Evolutionary conservation across 1,140 invertebrate genomes (phyloP).

Genomic region (Meteorus sp.): DNA sequence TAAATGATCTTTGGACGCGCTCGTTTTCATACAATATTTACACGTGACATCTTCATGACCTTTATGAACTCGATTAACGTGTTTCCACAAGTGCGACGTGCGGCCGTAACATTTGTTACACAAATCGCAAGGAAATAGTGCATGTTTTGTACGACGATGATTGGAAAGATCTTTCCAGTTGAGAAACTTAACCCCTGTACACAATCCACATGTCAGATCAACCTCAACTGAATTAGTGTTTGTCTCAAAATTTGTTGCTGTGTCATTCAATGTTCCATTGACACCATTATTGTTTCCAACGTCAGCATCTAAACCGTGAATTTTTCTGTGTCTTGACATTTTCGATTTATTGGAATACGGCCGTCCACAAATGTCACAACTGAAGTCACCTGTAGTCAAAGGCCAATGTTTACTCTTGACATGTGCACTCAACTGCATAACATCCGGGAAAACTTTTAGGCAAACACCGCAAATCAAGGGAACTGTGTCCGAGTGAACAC

Average conservation of each 20-base stretch:
- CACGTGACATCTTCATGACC: conserved; percentile 65
- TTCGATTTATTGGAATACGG: conserved; percentile 63
- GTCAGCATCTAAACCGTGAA: conserved; percentile 52
- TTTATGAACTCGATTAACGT: conserved; percentile 66
- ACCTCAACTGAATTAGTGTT: conserved; percentile 19
- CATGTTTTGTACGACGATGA: conserved; percentile 61
- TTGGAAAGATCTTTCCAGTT: conserved; percentile 60
- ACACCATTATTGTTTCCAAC: conserved; percentile 25
- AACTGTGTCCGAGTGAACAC: conserved; percentile 60
- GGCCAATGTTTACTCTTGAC: conserved; percentile 59
- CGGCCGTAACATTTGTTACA: conserved; percentile 67
- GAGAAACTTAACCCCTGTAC: conserved; percentile 52
- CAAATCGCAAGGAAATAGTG: conserved; percentile 65
- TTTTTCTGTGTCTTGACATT: conserved; percentile 60
- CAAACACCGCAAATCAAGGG: conserved; percentile 63
- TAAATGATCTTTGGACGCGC: conserved; percentile 64
- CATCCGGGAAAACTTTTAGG: conserved; percentile 59
- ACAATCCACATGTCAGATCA: conserved; percentile 56
- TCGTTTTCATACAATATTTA: conserved; percentile 63
- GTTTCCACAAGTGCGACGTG: conserved; percentile 68
- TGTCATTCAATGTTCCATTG: conserved; percentile 22
- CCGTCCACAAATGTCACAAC: conserved; percentile 62
- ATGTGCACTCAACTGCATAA: conserved; percentile 54
- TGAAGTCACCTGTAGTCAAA: conserved; percentile 58
- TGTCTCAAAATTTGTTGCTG: conserved; percentile 19